Evolutionary conservation across 2,113 vertebrate genomes (phyloP), one percentile per base, ranked within the genome.

Genomic region (Terrapene triunguis): DNA sequence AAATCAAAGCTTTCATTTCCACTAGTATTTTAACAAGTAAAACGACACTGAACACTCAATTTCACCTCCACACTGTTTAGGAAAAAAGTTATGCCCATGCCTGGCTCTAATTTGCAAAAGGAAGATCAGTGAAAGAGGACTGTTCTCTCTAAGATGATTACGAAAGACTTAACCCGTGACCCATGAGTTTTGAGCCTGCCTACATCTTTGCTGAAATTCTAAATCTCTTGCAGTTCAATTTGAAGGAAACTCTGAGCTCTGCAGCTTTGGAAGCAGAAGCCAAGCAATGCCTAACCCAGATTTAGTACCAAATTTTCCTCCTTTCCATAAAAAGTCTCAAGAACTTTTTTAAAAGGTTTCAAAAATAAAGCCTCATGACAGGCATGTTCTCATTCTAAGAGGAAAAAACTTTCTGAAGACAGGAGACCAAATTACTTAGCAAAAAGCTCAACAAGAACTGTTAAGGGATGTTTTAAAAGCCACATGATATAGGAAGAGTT

Each of bases 121-220:
- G 16, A 51, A 53, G 5, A 48, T 80, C 48, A 51, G 29, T 21
- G 17, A 53, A 80, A 72, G n/a, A 80, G 48, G 17, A 80, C 72
- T 90, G 11, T n/a, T 74, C 92, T 88, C 42, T 48, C 13, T 5
- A 69, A 72, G 47, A 35, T 62, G 32, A 93, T 80, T 2, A 53
- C 0, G 1, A 8, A 48, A 82, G 9, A 62, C 4, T 13, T 0
- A 86, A 65, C 2, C 1, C 32, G 29, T 65, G 59, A 65, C 32
- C 32, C 65, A 35, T 57, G 55, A 93, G 17, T 5, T n/a, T 53
- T 51, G 48, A 53, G 79, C 9, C 2, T 82, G 27, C 2, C 5
- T 2, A 0, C 35, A 80, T 53, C 51, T 62, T 44, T 50, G 27
- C 53, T 83, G 29, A 55, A 83, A 44, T 87, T 83, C 24, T 72